Evolutionary conservation across 2,797 vertebrate genomes (phyloP), one percentile per base, ranked within the genome.

Genomic region (Squalus acanthias): DNA sequence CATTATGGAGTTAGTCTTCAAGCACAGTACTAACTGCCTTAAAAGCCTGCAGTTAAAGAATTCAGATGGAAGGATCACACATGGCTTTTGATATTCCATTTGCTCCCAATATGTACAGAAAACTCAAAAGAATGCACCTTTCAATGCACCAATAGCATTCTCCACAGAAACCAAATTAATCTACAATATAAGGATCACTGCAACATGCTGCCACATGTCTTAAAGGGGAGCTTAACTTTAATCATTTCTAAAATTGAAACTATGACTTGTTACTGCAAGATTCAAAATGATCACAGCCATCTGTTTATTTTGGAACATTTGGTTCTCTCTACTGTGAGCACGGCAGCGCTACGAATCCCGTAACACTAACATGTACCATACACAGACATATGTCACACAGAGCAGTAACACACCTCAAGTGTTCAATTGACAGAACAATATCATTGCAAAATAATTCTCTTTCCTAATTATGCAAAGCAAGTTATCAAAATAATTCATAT

Each of bases 261-360:
- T 4, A 70, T 70, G 6, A 6, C 26, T 74, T 53, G 69, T 57
- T 26, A 53, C 93, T 95, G 39, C 13, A 72, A 50, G 24, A 6
- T 3, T 70, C 5, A 72, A 95, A 29, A 95, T 95, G 12, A 74
- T 46, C 88, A 91, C 5, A 88, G 26, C 57, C 53, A 91, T 33
- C 26, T 74, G 39, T 95, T 95, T 74, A 72, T 95, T 95, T 72
- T 50, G 65, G 65, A 95, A 72, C 60, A 24, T 46, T 94, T 94
- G 29, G 57, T 65, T 94, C 60, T 63, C 60, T 63, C 10, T 8
- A 50, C 63, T 46, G 13, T 24, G 26, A 12, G 1, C 1, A 89
- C 10, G 29, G 65, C 65, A 69, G n/a, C 39, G 12, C 22, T 10
- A 70, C 46, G 65, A 94, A 94, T 69, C 17, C 33, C 39, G n/a